These are phyloP conservation scores for Barbus barbus DNA, from an alignment of 2,113 vertebrate species.

Conservation along the genomic window DNA sequence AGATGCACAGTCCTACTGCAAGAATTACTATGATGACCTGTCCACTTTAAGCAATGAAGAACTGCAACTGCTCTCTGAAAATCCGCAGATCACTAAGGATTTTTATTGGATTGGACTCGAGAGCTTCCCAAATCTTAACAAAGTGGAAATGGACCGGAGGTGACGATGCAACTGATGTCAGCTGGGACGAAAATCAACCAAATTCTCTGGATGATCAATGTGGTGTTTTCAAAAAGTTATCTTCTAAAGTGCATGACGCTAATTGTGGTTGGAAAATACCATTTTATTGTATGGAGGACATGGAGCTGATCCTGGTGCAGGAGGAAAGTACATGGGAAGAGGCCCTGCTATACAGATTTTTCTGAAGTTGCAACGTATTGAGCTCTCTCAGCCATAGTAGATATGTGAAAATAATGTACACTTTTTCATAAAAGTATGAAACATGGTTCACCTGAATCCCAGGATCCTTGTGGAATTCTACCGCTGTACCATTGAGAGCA, in stretches of 20 bases:
- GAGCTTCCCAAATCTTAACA: too few species aligned
- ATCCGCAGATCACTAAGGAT: fast-evolving
- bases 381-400: too few species aligned
- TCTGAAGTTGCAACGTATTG: too few species aligned
- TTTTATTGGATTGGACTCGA: background rate
- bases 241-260: fast-evolving
- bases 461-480: too few species aligned
- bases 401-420: too few species aligned
- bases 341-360: conserved; percentile 23
- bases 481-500: too few species aligned
- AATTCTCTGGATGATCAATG: background rate
- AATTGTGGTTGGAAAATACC: fast-evolving
- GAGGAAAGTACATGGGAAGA: conserved; percentile 16
- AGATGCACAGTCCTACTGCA: background rate
- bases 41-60: background rate
- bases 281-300: background rate
- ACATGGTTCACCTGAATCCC: too few species aligned
- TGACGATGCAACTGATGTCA: too few species aligned
- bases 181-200: too few species aligned
- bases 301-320: background rate
- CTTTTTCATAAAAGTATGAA: too few species aligned
- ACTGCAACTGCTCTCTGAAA: background rate
- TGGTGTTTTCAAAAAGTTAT: background rate
- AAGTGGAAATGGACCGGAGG: background rate
- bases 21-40: background rate